phyloP scores from a whole-genome alignment of 2,888 invertebrate species.

The Pemphredon lugubris region DNA sequence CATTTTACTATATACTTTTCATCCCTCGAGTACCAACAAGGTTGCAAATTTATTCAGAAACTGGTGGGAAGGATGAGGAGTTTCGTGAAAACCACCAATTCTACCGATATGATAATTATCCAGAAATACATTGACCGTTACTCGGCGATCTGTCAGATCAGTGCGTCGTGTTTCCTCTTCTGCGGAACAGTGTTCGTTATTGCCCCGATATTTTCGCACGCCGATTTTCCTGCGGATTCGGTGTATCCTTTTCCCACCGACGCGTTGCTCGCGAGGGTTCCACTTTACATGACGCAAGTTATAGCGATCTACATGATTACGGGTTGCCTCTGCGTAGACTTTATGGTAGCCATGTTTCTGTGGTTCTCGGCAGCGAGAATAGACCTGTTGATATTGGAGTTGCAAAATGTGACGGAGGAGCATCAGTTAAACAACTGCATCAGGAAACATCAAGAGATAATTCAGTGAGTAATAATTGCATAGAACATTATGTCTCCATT shows the following conservation, averaged over 20 bases:
- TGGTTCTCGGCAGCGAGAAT: slow-evolving; percentile 65
- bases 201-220: slow-evolving; percentile 60
- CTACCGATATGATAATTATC: slow-evolving; percentile 56
- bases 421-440: slow-evolving; percentile 55
- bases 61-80: neutral
- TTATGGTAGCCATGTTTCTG: slow-evolving; percentile 63
- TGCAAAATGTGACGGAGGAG: slow-evolving; percentile 35
- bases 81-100: neutral
- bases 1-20: too few species aligned
- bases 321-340: slow-evolving; percentile 57
- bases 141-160: slow-evolving; percentile 54
- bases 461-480: slow-evolving; percentile 46
- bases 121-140: slow-evolving; percentile 66
- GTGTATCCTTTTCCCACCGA: slow-evolving; percentile 70
- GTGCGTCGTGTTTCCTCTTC: slow-evolving; percentile 52
- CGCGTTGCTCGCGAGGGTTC: slow-evolving; percentile 22
- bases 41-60: neutral
- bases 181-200: slow-evolving; percentile 56
- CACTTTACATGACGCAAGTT: slow-evolving; percentile 63
- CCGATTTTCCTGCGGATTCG: slow-evolving; percentile 63
- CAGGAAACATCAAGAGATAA: slow-evolving; percentile 61
- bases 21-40: too few species aligned
- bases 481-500: too few species aligned
- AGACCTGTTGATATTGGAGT: slow-evolving; percentile 57
- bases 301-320: slow-evolving; percentile 38